A percentile compares a stretch with the other conserved stretches of the same genome.
Evolutionary conservation across 2,113 vertebrate genomes (phyloP).

Genomic region (Leptodactylus fuscus): DNA sequence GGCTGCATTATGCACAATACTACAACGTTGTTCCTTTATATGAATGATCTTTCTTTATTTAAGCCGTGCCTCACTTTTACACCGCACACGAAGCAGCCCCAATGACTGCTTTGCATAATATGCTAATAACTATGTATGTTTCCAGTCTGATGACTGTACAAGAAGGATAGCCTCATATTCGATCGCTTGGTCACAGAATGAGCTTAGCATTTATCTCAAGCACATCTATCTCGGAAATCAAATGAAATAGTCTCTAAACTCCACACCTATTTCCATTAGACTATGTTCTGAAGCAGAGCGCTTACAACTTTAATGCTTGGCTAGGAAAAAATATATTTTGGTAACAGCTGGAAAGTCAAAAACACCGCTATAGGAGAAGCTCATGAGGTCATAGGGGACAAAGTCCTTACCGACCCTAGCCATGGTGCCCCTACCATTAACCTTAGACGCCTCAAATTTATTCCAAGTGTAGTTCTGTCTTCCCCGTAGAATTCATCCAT

Average conservation of each 20-base stretch:
- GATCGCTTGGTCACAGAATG: conserved; percentile 27
- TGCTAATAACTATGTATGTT: conserved; percentile 50
- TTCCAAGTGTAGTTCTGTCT: not conserved
- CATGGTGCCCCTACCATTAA: not conserved
- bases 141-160: conserved; percentile 36
- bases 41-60: conserved; percentile 53
- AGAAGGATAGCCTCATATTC: conserved; percentile 33
- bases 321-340: not conserved
- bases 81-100: conserved; percentile 34
- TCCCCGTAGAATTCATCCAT: not conserved
- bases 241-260: conserved; percentile 11
- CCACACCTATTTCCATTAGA: not conserved
- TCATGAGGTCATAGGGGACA: not conserved
- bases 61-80: conserved; percentile 49
- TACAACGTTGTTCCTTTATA: conserved; percentile 36
- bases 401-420: not conserved
- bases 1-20: conserved; percentile 47
- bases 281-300: not conserved
- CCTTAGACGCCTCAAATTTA: not conserved
- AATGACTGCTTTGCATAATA: conserved; percentile 52
- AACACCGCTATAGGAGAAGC: not conserved
- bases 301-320: not conserved
- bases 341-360: not conserved
- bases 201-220: conserved; percentile 1
- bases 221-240: conserved; percentile 19